Evolutionary conservation across 1,140 invertebrate genomes (phyloP), one percentile per base, ranked within the genome.

Genomic region (Dysdera silvatica): DNA sequence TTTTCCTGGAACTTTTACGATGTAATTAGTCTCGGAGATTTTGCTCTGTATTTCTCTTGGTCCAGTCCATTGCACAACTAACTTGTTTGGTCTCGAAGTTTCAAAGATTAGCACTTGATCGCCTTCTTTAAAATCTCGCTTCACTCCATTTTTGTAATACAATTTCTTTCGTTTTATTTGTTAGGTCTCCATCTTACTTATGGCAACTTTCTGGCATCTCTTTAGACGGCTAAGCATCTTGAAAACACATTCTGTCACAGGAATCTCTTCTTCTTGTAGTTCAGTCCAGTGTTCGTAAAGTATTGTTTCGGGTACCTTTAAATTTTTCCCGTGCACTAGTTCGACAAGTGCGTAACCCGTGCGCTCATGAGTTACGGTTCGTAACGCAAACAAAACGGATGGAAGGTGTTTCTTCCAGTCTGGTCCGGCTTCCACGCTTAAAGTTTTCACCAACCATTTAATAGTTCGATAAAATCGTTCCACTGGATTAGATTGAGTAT

Each of bases 291-390:
- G 20, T 18, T 40, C 47, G 14, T 28, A 40, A 12, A 60, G 14
- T 10, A 60, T 23, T 5, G 40, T 51, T 20, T 40, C 47, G 10
- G 23, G 32, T 3, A 33, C 43, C 18, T 33, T 16, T 7, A 60
- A 14, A 31, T 51, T 60, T 31, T 52, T 52, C n/a, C 58, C 58
- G 16, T 60, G 26, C 0, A 52, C 58, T 32, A 60, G 7, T 45
- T 60, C 57, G 12, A 48, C 33, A 3, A 26, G 58, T 8, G 12
- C 20, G 12, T 31, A 60, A 20, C 48, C 47, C 2, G 47, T 60
- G 23, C 24, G 37, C 41, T 52, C 48, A 4, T 60, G 58, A 2
- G 23, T 60, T 7, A 40, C 47, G 2, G 47, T 60, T 5, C 48
- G 4, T 20, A 60, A 14, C 2, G 57, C 33, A 4, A 60, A 45